A percentile compares a stretch with the other conserved stretches of the same genome.
Evolutionary conservation across 2,888 invertebrate species (phyloP).

Genomic region (Morpho achilles): DNA sequence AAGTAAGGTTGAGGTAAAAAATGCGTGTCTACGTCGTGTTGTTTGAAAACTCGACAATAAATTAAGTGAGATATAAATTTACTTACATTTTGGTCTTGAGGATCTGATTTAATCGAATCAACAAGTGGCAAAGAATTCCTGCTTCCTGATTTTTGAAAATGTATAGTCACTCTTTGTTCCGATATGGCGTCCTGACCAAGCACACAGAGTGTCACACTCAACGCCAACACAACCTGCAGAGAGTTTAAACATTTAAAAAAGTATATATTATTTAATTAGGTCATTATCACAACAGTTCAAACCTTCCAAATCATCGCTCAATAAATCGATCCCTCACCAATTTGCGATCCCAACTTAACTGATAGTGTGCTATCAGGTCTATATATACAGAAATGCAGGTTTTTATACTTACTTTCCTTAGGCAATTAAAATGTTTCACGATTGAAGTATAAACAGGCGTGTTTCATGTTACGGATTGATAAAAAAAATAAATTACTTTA

Average conservation of each 20-base stretch:
- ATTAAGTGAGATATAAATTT: too few species aligned
- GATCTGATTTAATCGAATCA: constrained; percentile 17
- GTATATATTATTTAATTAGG: constrained; percentile 5
- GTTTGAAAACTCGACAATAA: too few species aligned
- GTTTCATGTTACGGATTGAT: constrained; percentile 28
- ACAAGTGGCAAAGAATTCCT: not conserved
- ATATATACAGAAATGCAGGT: constrained; percentile 30
- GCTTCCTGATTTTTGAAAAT: constrained; percentile 18
- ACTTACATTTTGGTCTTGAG: constrained; percentile 27
- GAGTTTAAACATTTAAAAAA: not conserved
- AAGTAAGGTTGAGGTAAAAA: too few species aligned
- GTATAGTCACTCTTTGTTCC: constrained; percentile 24
- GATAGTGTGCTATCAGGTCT: constrained; percentile 27
- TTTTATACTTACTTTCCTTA: constrained; percentile 29
- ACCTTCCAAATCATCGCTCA: constrained; percentile 32
- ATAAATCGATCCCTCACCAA: constrained; percentile 18
- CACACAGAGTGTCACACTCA: constrained; percentile 21
- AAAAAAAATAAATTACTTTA: constrained; percentile 22
- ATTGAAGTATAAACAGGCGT: constrained; percentile 25
- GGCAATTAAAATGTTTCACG: constrained; percentile 29
- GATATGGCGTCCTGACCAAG: constrained; percentile 25
- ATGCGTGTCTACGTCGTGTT: too few species aligned
- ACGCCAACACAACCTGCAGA: constrained; percentile 21
- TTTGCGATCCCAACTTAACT: constrained; percentile 23
- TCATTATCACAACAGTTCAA: constrained; percentile 12